These are phyloP conservation scores for Gila orcuttii DNA, from an alignment of 2,113 vertebrate species.

Conservation along the genomic window DNA sequence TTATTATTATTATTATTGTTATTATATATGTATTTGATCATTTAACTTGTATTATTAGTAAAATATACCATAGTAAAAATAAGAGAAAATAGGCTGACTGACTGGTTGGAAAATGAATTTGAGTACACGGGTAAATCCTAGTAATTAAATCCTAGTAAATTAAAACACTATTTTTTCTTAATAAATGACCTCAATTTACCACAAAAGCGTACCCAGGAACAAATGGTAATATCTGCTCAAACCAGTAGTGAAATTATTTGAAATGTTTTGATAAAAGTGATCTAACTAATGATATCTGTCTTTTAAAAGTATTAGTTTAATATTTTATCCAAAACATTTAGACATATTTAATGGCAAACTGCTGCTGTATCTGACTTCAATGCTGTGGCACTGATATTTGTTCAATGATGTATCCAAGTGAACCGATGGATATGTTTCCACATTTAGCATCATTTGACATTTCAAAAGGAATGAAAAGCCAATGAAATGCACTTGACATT, in stretches of 20 bases:
- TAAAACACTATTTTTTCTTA: too few relatives aligned
- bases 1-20: too few relatives aligned
- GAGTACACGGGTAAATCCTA: too few relatives aligned
- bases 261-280: not conserved
- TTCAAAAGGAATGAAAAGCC: conserved; percentile 45
- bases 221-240: too few relatives aligned
- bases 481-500: conserved; percentile 26
- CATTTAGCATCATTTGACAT: conserved; percentile 9
- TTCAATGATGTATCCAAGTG: not conserved
- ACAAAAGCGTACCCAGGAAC: too few relatives aligned
- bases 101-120: too few relatives aligned
- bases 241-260: not conserved
- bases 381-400: not conserved
- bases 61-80: too few relatives aligned
- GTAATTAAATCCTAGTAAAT: too few relatives aligned
- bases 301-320: not conserved
- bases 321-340: not conserved
- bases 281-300: not conserved
- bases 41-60: too few relatives aligned
- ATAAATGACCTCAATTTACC: too few relatives aligned
- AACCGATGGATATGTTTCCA: not conserved
- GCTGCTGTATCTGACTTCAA: not conserved
- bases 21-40: too few relatives aligned
- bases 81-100: too few relatives aligned
- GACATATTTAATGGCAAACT: not conserved